Percentiles rank a stretch among this genome's conserved stretches.
Evolutionary conservation across 2,113 vertebrate species (phyloP).

Genomic region (Probosciger aterrimus): DNA sequence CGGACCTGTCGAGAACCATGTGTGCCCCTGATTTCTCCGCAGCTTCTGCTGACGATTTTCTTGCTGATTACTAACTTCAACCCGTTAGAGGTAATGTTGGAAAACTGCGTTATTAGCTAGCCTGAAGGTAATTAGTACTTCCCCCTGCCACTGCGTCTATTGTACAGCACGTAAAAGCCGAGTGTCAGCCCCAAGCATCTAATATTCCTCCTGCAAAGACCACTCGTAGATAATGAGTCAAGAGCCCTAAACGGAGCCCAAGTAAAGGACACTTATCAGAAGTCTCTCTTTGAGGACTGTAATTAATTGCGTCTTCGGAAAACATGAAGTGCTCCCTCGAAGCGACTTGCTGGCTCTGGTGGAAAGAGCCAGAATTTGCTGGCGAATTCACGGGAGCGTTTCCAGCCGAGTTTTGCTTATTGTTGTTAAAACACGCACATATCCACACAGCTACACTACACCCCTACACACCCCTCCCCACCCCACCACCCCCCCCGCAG

Average conservation of each 20-base stretch:
- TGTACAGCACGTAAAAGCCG: neutral
- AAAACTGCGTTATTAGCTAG: slow-evolving; percentile 27
- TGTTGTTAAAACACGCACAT: slow-evolving; percentile 20
- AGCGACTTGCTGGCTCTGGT: neutral
- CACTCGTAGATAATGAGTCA: slow-evolving; percentile 54
- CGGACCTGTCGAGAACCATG: neutral
- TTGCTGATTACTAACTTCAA: slow-evolving; percentile 31
- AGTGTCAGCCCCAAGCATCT: slow-evolving; percentile 27
- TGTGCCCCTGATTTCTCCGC: neutral
- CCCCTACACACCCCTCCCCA: too few relatives aligned
- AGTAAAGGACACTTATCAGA: slow-evolving; percentile 23
- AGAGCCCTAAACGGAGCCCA: slow-evolving; percentile 14
- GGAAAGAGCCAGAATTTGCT: neutral
- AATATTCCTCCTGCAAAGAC: slow-evolving; percentile 1
- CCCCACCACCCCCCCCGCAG: neutral
- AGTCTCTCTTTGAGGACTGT: slow-evolving; percentile 14
- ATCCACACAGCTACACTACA: neutral
- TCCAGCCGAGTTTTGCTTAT: slow-evolving; percentile 21
- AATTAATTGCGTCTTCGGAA: slow-evolving; percentile 33
- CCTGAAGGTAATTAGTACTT: slow-evolving; percentile 54
- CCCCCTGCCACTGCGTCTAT: slow-evolving; percentile 12
- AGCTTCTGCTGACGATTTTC: neutral
- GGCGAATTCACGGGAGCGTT: neutral
- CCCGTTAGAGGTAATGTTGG: neutral
- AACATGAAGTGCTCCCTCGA: neutral